Conservation (phyloP, 2,113 vertebrate genomes). For the Aptenodytes patagonicus region DNA sequence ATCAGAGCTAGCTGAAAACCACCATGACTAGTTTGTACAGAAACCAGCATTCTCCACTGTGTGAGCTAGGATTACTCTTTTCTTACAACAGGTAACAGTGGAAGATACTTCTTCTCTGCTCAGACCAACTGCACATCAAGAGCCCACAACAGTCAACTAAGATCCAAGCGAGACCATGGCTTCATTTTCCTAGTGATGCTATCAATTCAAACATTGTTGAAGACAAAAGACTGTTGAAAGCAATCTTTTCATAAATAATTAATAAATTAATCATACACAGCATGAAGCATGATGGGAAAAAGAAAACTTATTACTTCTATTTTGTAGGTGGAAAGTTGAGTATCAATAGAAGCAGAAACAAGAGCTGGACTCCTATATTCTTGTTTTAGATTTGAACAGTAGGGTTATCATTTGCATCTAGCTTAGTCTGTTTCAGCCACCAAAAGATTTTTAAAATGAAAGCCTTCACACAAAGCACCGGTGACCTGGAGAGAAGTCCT, state of each 20-base stretch:
- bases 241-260: neutral
- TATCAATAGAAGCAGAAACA: neutral
- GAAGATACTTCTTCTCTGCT: neutral
- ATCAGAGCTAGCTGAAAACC: neutral
- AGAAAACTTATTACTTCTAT: neutral
- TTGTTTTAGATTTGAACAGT: neutral
- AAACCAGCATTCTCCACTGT: neutral
- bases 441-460: neutral
- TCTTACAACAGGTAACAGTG: neutral
- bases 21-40: neutral
- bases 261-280: neutral
- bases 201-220: neutral
- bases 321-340: neutral
- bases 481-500: neutral
- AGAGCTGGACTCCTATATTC: neutral
- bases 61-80: neutral
- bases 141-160: neutral
- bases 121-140: neutral
- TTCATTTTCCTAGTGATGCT: neutral
- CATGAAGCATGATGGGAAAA: neutral
- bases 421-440: neutral
- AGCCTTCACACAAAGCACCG: neutral
- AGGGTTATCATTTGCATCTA: neutral
- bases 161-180: neutral
- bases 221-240: neutral